Evolutionary conservation across 2,888 invertebrate genomes (phyloP), one percentile per base, ranked within the genome.

Genomic region (Sepiola atlantica): DNA sequence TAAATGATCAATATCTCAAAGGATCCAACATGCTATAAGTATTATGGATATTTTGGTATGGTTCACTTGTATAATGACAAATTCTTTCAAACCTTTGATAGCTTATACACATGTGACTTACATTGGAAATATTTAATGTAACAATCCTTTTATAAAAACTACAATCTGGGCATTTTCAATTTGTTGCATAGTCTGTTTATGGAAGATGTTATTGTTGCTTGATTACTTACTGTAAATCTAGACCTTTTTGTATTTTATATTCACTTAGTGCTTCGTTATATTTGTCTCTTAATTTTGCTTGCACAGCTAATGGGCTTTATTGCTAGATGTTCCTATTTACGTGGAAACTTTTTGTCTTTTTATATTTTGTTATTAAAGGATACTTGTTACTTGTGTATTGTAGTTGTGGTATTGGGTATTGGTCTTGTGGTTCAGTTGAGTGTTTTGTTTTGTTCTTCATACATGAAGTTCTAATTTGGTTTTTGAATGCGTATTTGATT

Each of bases 231-330:
- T 77, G 77, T 77, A 77, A 77, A n/a, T 77, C 18, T 77, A 77
- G n/a, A 77, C 18, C n/a, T 77, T 32, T n/a, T 77, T 77, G 16
- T 21, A 12, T 10, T 77, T 14, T 77, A 77, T n/a, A 77, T 77
- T 18, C 77, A 77, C 77, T 77, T 77, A 77, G n/a, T 77, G 77
- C 77, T 77, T 77, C 28, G 10, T 61, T 77, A 77, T n/a, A 77
- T 77, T 77, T 77, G n/a, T 77, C n/a, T 77, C n/a, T 77, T 77
- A 77, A 77, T 77, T 77, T 77, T 77, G 77, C 32, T 77, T 77
- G 77, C 77, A 32, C 32, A 77, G 16, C 77, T 77, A 77, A 77
- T 77, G n/a, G 77, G n/a, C 32, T 77, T 77, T 16, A 77, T 32
- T 77, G n/a, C 32, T 16, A n/a, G 77, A n/a, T 77, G 77, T 77